Evolutionary conservation across 2,113 vertebrate genomes (phyloP).

Genomic region (Prietella phreatophila): DNA sequence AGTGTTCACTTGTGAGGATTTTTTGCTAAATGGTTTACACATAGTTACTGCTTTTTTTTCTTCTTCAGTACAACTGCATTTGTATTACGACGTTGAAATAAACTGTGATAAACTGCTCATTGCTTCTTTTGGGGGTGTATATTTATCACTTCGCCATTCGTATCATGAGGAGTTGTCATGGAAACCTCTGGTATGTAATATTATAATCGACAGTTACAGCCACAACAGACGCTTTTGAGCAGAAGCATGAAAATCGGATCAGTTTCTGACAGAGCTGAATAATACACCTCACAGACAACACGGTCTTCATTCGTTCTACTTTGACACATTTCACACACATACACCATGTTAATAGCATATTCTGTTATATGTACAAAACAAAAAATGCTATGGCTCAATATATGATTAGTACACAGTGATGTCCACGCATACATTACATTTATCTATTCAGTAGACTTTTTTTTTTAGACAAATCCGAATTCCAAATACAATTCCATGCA

Average conservation of each 20-base stretch:
- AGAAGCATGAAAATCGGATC: neutral
- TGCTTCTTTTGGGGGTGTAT: neutral
- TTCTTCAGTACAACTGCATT: constrained; percentile 20
- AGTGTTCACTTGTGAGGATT: constrained; percentile 11
- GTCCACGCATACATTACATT: no score
- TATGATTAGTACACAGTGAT: no score
- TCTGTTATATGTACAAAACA: neutral
- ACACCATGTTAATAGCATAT: neutral
- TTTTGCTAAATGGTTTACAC: constrained; percentile 34
- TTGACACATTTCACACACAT: neutral
- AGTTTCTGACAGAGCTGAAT: neutral
- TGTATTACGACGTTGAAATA: constrained; percentile 38
- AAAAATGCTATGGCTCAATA: no score
- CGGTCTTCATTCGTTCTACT: no score
- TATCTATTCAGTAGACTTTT: no score
- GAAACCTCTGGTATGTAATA: constrained; percentile 17
- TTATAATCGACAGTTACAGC: neutral
- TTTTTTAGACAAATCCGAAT: no score
- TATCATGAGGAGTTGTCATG: constrained; percentile 6
- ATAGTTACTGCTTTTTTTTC: constrained; percentile 31
- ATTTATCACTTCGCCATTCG: neutral
- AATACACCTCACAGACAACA: neutral
- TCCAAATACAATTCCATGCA: no score
- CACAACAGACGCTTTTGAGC: neutral
- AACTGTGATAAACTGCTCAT: neutral